Base-by-base conservation (phyloP, 2,113 vertebrate species). In the Phocoena sinus region DNA sequence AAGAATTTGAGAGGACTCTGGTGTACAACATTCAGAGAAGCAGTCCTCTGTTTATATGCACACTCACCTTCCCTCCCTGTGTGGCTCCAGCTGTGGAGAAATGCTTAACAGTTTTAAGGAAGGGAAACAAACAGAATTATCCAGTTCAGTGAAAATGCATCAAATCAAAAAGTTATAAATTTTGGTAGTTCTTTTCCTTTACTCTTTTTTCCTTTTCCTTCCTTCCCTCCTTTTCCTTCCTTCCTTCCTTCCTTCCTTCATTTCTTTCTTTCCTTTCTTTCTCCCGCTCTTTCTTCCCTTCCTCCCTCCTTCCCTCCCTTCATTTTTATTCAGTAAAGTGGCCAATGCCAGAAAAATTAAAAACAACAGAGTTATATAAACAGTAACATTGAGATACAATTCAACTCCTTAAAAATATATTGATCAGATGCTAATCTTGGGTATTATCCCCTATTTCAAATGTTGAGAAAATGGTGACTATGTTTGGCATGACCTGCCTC, bases 51-150 rank as follows among this genome's bases (percentile, higher is more conserved):
- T 82, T 73, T 83, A 74, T 56, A 17, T 23, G 10, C 53, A 12
- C 5, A 2, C 41, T 15, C 31, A 1, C 77, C 91, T 95, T 80
- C 41, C 67, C 74, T 53, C 93, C 92, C 17, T 76, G 13, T 18
- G 18, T 8, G 79, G 47, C 71, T 98, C 85, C 41, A 97, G 63
- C 95, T 94, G 71, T 23, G 65, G 91, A 97, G 92, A 63, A 97
- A 85, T 85, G 23, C 0, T 17, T 33, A 95, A 68, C 56, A 23
- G 2, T 92, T 95, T 90, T 90, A 85, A 92, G 90, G 85, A 74
- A 93, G n/a, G 89, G 80, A 90, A 97, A 96, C 31, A 93, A 96
- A 97, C 67, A 80, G 91, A 97, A 97, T 85, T 93, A 95, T 95
- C 97, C 85, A 95, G 47, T 86, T 85, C n/a, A 74, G 47, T 38